A percentile compares a stretch with the other conserved stretches of the same genome.
These are phyloP conservation scores for Eudemis profundana DNA, from an alignment of 2,888 invertebrate species.

Conservation along the genomic window DNA sequence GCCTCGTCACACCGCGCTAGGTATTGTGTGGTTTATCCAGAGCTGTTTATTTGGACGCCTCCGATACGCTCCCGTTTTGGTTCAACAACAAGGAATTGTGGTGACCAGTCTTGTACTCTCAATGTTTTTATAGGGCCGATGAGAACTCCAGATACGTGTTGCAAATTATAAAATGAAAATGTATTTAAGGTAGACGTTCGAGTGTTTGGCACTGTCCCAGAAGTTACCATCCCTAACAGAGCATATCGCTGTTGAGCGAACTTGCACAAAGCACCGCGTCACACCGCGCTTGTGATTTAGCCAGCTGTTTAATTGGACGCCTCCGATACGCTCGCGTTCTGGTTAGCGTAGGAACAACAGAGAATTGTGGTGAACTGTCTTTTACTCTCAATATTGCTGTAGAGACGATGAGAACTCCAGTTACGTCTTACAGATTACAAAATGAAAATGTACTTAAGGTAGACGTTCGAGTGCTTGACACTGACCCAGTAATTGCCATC, in stretches of 20 bases:
- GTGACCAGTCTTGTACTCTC: too few relatives aligned
- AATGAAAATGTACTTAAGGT: too few relatives aligned
- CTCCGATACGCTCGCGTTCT: neutral
- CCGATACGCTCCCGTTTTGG: constrained; percentile 9
- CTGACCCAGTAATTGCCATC: too few relatives aligned
- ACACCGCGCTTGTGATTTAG: constrained; percentile 1
- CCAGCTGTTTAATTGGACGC: neutral
- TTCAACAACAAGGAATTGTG: neutral
- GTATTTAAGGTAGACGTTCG: too few relatives aligned
- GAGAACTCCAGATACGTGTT: too few relatives aligned
- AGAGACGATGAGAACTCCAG: too few relatives aligned
- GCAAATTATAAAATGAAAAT: too few relatives aligned
- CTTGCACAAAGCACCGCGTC: constrained; percentile 20
- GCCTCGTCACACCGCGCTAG: constrained; percentile 6
- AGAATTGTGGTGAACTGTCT: neutral
- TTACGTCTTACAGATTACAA: too few relatives aligned
- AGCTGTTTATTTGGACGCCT: constrained; percentile 20
- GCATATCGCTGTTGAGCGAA: constrained; percentile 1
- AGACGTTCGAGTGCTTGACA: too few relatives aligned
- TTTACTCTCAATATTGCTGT: too few relatives aligned
- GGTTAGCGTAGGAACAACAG: constrained; percentile 6
- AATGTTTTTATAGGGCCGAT: too few relatives aligned
- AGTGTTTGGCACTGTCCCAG: too few relatives aligned
- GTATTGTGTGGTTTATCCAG: constrained; percentile 21
- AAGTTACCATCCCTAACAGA: constrained; percentile 26